phyloP scores from a whole-genome alignment of 2,888 invertebrate species.

The Crepidodera aurea region DNA sequence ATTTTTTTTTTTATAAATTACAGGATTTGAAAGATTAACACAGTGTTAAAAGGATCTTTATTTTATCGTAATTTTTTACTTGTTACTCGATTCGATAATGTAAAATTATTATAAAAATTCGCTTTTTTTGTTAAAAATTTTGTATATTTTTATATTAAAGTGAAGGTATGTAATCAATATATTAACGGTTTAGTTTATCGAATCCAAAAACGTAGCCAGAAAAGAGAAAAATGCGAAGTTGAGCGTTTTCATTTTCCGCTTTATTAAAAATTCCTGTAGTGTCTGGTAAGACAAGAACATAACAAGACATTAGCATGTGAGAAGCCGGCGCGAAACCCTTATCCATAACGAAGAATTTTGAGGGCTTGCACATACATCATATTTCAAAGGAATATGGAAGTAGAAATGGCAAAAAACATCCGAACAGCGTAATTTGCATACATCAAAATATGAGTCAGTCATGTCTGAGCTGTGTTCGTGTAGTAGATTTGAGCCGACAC shows the following conservation, averaged over 20 bases:
- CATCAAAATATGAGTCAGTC: slow-evolving; percentile 39
- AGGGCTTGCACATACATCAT: slow-evolving; percentile 34
- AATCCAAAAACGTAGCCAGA: background rate
- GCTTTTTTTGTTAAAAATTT: too few relatives aligned
- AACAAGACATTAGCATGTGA: slow-evolving; percentile 45
- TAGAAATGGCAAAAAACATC: slow-evolving; percentile 39
- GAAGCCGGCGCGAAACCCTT: slow-evolving; percentile 34
- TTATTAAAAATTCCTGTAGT: slow-evolving; percentile 35
- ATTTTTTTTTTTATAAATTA: too few relatives aligned
- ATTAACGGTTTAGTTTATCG: too few relatives aligned
- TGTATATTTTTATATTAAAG: too few relatives aligned
- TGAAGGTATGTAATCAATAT: too few relatives aligned
- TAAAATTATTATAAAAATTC: too few relatives aligned
- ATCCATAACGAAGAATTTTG: slow-evolving; percentile 38
- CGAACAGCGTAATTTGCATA: slow-evolving; percentile 41
- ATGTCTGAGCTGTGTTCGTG: slow-evolving; percentile 34
- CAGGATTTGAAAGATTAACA: too few relatives aligned
- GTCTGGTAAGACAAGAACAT: slow-evolving; percentile 36
- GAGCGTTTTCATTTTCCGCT: slow-evolving; percentile 35
- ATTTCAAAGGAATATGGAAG: slow-evolving; percentile 38
- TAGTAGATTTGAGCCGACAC: slow-evolving; percentile 29
- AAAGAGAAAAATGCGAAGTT: slow-evolving; percentile 8
- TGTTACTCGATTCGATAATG: too few relatives aligned
- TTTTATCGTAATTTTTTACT: too few relatives aligned
- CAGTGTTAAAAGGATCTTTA: too few relatives aligned